These are phyloP conservation scores for Philypnodon macrostomus DNA, from an alignment of 2,797 vertebrate genomes.

Conservation along the genomic window DNA sequence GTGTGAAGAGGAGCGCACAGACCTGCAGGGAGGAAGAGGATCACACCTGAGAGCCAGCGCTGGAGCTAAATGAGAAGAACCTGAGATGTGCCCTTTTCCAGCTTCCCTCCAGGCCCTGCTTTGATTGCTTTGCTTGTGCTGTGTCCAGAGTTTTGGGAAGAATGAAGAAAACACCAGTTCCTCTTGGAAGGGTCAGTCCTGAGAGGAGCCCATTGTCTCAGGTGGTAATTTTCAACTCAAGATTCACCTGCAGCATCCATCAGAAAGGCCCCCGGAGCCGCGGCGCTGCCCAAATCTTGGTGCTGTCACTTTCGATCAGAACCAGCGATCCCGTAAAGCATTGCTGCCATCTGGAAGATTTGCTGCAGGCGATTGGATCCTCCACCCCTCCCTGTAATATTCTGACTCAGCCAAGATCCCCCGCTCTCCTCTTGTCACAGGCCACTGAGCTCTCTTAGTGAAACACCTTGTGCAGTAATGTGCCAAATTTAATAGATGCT, in stretches of 20 bases:
- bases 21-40: slow-evolving; percentile 31
- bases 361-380: slow-evolving; percentile 31
- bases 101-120: slow-evolving; percentile 44
- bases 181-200: slow-evolving; percentile 5
- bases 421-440: slow-evolving; percentile 36
- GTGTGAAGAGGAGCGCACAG: slow-evolving; percentile 13
- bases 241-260: slow-evolving; percentile 53
- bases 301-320: slow-evolving; percentile 41
- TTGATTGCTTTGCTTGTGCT: slow-evolving; percentile 47
- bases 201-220: slow-evolving; percentile 25
- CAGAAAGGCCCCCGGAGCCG: slow-evolving; percentile 29
- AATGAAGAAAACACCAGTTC: slow-evolving; percentile 20
- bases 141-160: slow-evolving; percentile 12
- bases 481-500: slow-evolving; percentile 61
- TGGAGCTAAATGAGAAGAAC: slow-evolving; percentile 46
- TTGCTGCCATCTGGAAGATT: slow-evolving; percentile 29
- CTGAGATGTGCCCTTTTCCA: slow-evolving; percentile 18
- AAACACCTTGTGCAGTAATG: slow-evolving; percentile 46
- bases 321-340: slow-evolving; percentile 26
- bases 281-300: slow-evolving; percentile 34
- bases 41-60: slow-evolving; percentile 37
- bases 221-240: slow-evolving; percentile 52
- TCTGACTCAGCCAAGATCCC: slow-evolving; percentile 34
- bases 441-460: slow-evolving; percentile 40
- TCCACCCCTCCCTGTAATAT: slow-evolving; percentile 5